These are phyloP conservation scores for Odocoileus hemionus DNA, from an alignment of 2,113 vertebrate genomes.

Conservation along the genomic window DNA sequence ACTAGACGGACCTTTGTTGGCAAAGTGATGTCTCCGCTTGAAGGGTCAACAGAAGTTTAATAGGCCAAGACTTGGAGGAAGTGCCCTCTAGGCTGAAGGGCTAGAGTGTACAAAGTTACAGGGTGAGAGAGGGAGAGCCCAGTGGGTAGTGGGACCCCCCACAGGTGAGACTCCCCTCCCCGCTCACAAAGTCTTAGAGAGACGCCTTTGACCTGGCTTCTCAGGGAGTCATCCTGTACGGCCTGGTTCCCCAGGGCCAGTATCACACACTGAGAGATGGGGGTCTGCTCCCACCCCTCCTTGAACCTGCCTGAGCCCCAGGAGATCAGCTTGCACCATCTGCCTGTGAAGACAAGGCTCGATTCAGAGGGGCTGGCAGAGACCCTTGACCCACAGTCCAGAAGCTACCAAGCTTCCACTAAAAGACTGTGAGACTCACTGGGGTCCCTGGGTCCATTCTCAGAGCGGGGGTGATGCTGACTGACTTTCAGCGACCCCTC, in stretches of 20 bases:
- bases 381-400: neutral
- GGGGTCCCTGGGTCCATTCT: neutral
- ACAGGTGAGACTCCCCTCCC: neutral
- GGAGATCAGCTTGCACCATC: too few relatives aligned
- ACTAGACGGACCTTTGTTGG: neutral
- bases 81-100: neutral
- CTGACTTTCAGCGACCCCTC: accelerated
- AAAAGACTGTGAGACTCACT: neutral
- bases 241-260: neutral
- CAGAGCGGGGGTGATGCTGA: neutral
- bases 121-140: neutral
- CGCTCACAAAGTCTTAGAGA: neutral
- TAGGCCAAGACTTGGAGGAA: neutral
- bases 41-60: neutral
- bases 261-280: accelerated
- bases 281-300: neutral
- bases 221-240: too few relatives aligned
- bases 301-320: neutral
- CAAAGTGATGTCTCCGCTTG: neutral
- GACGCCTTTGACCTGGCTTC: neutral
- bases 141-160: neutral
- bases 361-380: neutral
- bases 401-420: neutral
- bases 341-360: neutral
- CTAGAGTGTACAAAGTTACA: neutral